Evolutionary conservation across 2,888 invertebrate genomes (phyloP), one percentile per base, ranked within the genome.

Genomic region (Trichopria drosophilae): DNA sequence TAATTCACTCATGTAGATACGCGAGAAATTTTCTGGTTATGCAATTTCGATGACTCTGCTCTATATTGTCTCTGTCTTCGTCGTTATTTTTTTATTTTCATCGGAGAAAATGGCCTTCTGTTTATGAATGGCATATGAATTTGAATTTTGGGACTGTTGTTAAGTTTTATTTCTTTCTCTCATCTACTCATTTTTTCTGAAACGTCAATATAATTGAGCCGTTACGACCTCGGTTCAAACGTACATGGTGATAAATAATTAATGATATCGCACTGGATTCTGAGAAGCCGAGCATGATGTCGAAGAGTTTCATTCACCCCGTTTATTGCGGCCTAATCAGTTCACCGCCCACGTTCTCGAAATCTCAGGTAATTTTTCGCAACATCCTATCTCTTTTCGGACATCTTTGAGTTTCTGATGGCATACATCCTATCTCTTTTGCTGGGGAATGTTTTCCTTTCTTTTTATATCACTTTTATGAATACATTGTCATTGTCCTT

Each of bases 241-340:
- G n/a, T n/a, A n/a, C n/a, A 41, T 41, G 46, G 42, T 51, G 42
- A 51, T 51, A 46, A 51, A 51, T 51, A 46, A 51, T 51, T 47
- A 42, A 51, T 51, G 46, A 36, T 51, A 41, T 31, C 24, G 3
- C 29, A 6, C 2, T 12, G 39, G n/a, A n/a, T 51, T 35, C 39
- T 15, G 20, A 12, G 46, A 36, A 39, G n/a, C 18, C 37, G 20
- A 16, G 16, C 37, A 9, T 18, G 29, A n/a, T n/a, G n/a, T n/a
- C n/a, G n/a, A n/a, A 23, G 36, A n/a, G 41, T 42, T 51, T 47
- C 46, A 46, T 51, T 51, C 44, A 44, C 39, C 44, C 40, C 39
- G 44, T n/a, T 32, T n/a, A 13, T 1, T 23, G 22, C 32, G n/a
- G 19, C 20, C 5, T 16, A 5, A 12, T 16, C 2, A 12, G 9